Conservation (phyloP, 1,140 invertebrate genomes). For the Solen grandis region DNA sequence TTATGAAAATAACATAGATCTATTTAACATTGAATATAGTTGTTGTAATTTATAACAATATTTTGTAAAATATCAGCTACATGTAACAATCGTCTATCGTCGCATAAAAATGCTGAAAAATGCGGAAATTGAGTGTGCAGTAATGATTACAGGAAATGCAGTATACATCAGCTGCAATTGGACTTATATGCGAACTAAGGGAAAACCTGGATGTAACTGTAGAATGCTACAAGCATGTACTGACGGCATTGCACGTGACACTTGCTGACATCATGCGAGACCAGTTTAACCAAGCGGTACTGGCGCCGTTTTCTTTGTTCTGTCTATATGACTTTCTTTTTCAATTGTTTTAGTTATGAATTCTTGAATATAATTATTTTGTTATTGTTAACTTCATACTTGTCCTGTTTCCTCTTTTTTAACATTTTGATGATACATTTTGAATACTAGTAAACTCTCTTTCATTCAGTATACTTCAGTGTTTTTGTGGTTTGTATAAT, state of each 20-base stretch:
- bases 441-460: no score
- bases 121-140: background rate
- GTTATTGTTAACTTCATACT: no score
- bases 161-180: slow-evolving; percentile 9
- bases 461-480: background rate
- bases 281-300: no score
- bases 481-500: background rate
- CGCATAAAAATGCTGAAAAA: background rate
- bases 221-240: slow-evolving; percentile 40
- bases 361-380: no score
- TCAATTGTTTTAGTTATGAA: no score
- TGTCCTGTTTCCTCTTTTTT: no score
- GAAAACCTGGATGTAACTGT: background rate
- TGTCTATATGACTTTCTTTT: no score
- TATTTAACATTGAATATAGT: background rate
- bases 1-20: background rate
- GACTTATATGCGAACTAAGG: slow-evolving; percentile 28
- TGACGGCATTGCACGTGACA: slow-evolving; percentile 39
- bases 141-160: slow-evolving; percentile 46
- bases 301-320: no score
- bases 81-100: background rate
- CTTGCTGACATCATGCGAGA: slow-evolving; percentile 33
- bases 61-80: no score
- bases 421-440: no score
- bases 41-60: background rate